Evolutionary conservation across 92 coral and sea anemone genomes (phyloP).

Genomic region (Zoanthus sociatus): DNA sequence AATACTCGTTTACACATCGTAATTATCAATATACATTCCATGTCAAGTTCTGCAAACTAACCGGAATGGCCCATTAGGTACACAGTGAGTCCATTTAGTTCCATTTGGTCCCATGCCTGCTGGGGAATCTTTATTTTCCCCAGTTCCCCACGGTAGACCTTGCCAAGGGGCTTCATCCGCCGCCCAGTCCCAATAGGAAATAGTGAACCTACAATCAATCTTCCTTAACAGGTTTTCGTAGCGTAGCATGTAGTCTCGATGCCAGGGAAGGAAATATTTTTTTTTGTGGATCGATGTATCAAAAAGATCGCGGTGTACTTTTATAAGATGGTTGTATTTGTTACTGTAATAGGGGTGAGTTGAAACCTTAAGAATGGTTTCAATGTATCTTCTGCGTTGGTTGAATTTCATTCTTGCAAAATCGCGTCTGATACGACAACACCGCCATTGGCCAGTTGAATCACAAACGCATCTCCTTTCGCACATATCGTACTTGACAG

Average conservation of each 20-base stretch:
- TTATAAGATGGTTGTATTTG: conserved; percentile 20
- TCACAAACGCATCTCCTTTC: background rate
- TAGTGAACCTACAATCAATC: conserved; percentile 50
- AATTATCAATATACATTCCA: no score
- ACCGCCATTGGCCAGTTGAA: background rate
- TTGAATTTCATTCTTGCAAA: conserved; percentile 45
- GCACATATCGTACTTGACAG: background rate
- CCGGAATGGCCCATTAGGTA: conserved; percentile 36
- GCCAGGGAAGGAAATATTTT: conserved; percentile 62
- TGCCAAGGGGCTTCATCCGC: conserved; percentile 26
- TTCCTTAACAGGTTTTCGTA: conserved; percentile 29
- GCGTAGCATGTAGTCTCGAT: conserved; percentile 42
- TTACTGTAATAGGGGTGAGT: background rate
- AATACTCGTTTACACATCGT: no score
- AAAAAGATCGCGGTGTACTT: conserved; percentile 44
- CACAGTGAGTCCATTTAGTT: conserved; percentile 13
- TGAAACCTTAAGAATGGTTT: background rate
- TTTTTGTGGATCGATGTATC: conserved; percentile 50
- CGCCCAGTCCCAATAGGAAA: conserved; percentile 63
- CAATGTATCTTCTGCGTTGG: conserved; percentile 43
- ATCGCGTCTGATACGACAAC: conserved; percentile 55
- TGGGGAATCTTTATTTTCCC: conserved; percentile 28
- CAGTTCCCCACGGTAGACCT: conserved; percentile 33
- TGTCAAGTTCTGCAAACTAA: background rate
- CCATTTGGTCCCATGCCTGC: conserved; percentile 60